Conservation (phyloP, 2,797 vertebrate genomes). For the Urocyon cinereoargenteus region DNA sequence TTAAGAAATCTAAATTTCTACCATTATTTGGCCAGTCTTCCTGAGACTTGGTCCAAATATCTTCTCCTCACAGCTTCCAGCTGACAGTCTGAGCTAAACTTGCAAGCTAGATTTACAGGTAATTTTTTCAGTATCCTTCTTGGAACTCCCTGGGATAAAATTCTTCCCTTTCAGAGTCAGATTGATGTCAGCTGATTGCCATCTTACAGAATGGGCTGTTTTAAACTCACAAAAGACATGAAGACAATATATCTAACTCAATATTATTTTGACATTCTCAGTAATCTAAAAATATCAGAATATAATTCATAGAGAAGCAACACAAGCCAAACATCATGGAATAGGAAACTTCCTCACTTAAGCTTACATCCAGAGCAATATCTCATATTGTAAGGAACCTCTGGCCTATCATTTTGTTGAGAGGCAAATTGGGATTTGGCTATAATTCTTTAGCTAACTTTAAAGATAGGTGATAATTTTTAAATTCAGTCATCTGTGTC, state of each 20-base stretch:
- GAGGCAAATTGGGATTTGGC: conserved; percentile 43
- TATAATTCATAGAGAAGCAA: conserved; percentile 61
- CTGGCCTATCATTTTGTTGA: conserved; percentile 17
- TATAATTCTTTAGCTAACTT: conserved; percentile 73
- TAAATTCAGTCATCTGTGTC: conserved; percentile 69
- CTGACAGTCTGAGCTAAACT: not conserved
- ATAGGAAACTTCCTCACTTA: conserved; percentile 28
- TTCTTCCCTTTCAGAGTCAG: conserved; percentile 46
- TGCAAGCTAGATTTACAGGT: conserved; percentile 10
- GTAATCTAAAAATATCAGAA: conserved; percentile 65
- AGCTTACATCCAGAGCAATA: conserved; percentile 49
- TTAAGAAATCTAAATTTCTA: conserved; percentile 36
- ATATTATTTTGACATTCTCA: conserved; percentile 66
- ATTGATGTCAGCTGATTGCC: conserved; percentile 48
- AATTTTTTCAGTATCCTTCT: not conserved
- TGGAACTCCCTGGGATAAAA: not conserved
- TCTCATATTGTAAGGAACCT: conserved; percentile 17
- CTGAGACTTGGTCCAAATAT: not conserved
- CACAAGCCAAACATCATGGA: not conserved
- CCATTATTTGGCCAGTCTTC: not conserved
- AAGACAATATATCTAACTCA: conserved; percentile 55
- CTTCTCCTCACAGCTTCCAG: not conserved
- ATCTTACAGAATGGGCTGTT: conserved; percentile 51
- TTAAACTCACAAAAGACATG: conserved; percentile 54
- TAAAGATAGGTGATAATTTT: conserved; percentile 69